Conservation (phyloP, 2,888 invertebrate species). For the Melangyna quadrimaculata region DNA sequence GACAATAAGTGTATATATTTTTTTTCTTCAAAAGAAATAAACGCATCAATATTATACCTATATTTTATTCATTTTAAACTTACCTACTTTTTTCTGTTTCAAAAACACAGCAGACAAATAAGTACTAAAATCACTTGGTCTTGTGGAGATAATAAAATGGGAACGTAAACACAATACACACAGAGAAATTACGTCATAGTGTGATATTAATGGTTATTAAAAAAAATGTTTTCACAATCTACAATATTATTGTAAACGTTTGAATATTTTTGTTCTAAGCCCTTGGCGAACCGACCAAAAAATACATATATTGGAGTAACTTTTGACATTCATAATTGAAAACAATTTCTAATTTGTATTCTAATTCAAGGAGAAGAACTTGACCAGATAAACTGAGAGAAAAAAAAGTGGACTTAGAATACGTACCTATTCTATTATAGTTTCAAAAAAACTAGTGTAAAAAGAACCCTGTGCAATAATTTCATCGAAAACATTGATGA, state of each 20-base stretch:
- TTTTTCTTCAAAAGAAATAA: background rate
- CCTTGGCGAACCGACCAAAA: background rate
- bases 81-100: background rate
- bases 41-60: background rate
- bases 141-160: constrained; percentile 12
- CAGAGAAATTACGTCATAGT: constrained; percentile 55
- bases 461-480: too few species aligned
- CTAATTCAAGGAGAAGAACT: background rate
- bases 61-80: background rate
- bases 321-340: background rate
- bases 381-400: background rate
- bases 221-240: background rate
- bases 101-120: background rate
- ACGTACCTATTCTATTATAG: too few species aligned
- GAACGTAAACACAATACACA: constrained; percentile 51
- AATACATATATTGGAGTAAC: background rate
- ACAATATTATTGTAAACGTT: background rate
- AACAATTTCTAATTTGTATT: background rate
- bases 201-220: constrained; percentile 11
- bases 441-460: too few species aligned
- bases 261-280: background rate
- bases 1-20: background rate
- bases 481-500: too few species aligned
- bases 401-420: background rate
- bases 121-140: constrained; percentile 10